phyloP scores from a whole-genome alignment of 2,113 vertebrate species.

The Drymodes brunneopygia region DNA sequence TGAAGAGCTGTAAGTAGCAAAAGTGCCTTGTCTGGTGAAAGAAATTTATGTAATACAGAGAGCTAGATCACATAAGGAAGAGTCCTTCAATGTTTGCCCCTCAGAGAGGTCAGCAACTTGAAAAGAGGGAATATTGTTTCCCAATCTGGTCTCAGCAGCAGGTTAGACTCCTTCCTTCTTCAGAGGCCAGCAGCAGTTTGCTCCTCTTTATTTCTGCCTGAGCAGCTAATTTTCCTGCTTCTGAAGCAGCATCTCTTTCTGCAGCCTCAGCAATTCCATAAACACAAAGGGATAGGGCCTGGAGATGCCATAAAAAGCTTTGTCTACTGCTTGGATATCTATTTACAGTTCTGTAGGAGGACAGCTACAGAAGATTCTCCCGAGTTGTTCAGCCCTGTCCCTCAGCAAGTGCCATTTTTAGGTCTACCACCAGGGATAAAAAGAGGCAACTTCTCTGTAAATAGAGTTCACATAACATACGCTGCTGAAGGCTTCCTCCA shows the following conservation, averaged over 20 bases:
- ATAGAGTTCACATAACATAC: neutral
- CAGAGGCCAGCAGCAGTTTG: neutral
- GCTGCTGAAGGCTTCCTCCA: neutral
- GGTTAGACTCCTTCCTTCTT: neutral
- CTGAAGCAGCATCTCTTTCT: neutral
- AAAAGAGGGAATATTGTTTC: neutral
- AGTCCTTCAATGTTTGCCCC: neutral
- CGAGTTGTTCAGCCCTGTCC: neutral
- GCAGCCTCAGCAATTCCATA: neutral
- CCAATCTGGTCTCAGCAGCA: neutral
- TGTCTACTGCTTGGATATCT: neutral
- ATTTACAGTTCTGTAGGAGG: neutral
- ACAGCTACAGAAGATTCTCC: neutral
- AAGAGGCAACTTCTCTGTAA: neutral
- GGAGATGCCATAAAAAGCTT: neutral
- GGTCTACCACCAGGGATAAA: neutral
- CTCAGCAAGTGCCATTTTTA: constrained; percentile 1
- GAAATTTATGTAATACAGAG: neutral
- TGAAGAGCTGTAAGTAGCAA: neutral
- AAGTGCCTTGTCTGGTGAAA: neutral
- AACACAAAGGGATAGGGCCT: neutral
- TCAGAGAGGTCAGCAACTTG: neutral
- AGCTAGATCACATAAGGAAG: neutral
- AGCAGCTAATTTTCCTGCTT: neutral
- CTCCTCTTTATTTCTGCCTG: neutral